Percentiles rank a stretch among this genome's conserved stretches.
These are phyloP conservation scores for Caenorhabditis drosophilae DNA, from an alignment of 2,888 invertebrate genomes.

Conservation along the genomic window DNA sequence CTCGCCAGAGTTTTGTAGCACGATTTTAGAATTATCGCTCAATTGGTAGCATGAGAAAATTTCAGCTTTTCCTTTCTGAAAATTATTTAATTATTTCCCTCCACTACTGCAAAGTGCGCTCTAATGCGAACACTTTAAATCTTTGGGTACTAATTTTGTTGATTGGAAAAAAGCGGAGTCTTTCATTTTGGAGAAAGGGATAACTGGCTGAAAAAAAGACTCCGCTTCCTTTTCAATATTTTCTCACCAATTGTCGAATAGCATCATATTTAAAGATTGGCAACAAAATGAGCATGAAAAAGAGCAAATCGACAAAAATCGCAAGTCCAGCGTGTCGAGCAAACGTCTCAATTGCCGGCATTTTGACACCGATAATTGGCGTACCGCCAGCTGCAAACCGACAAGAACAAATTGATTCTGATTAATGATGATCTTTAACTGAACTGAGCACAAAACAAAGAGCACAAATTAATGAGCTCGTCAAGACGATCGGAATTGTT, in stretches of 20 bases:
- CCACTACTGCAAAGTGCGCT: too few species aligned
- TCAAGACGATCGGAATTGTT: constrained; percentile 20
- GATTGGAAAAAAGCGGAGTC: too few species aligned
- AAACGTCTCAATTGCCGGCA: constrained; percentile 25
- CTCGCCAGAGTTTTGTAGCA: background rate
- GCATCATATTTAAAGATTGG: constrained; percentile 30
- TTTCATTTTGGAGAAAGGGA: too few species aligned
- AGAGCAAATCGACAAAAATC: constrained; percentile 19
- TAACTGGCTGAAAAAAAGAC: too few species aligned
- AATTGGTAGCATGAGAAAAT: constrained; percentile 17
- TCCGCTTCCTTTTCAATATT: too few species aligned
- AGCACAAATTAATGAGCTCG: constrained; percentile 24
- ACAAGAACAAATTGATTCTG: too few species aligned
- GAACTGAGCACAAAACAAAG: constrained; percentile 19
- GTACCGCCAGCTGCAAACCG: constrained; percentile 22
- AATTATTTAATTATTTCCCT: too few species aligned
- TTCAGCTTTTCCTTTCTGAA: constrained; percentile 16
- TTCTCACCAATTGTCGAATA: constrained; percentile 16
- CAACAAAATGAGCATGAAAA: constrained; percentile 19
- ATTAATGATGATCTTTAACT: too few species aligned
- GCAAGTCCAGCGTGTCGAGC: constrained; percentile 27
- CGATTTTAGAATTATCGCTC: background rate
- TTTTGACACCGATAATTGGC: constrained; percentile 17
- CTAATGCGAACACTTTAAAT: too few species aligned
- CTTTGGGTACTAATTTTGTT: too few species aligned